Conservation (phyloP, 2,797 vertebrate species). For the Tragopan temminckii region DNA sequence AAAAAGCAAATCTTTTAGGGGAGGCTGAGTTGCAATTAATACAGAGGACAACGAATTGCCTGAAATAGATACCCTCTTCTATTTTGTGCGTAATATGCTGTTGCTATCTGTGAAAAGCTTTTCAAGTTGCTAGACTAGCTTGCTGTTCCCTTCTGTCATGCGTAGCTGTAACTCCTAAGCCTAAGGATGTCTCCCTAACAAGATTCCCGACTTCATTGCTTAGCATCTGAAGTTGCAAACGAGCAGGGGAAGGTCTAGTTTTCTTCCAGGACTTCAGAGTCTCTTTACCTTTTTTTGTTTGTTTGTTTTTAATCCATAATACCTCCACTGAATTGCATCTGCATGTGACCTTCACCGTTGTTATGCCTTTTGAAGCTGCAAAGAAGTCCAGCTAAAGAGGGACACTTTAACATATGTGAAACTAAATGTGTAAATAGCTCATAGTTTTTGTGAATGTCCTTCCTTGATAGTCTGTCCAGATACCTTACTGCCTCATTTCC, state of each 20-base stretch:
- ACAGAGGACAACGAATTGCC: neutral
- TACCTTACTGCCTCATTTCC: neutral
- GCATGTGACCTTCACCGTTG: neutral
- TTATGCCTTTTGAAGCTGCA: neutral
- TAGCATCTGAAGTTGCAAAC: neutral
- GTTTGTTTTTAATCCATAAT: neutral
- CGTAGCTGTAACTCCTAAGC: neutral
- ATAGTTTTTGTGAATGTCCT: neutral
- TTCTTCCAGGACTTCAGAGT: neutral
- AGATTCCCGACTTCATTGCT: neutral
- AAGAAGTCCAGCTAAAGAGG: neutral
- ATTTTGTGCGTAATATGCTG: neutral
- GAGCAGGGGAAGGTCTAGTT: neutral
- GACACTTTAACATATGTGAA: neutral
- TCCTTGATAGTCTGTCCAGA: neutral
- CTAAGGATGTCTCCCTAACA: neutral
- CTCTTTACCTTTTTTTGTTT: neutral
- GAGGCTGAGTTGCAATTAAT: neutral
- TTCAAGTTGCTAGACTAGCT: neutral
- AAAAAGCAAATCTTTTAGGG: slow-evolving; percentile 5
- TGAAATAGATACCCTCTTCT: neutral
- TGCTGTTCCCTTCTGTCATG: neutral
- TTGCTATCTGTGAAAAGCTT: neutral
- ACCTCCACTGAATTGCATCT: neutral
- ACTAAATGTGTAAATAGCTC: neutral